Evolutionary conservation across 2,113 vertebrate genomes (phyloP).

Genomic region (Trogon melanurus): DNA sequence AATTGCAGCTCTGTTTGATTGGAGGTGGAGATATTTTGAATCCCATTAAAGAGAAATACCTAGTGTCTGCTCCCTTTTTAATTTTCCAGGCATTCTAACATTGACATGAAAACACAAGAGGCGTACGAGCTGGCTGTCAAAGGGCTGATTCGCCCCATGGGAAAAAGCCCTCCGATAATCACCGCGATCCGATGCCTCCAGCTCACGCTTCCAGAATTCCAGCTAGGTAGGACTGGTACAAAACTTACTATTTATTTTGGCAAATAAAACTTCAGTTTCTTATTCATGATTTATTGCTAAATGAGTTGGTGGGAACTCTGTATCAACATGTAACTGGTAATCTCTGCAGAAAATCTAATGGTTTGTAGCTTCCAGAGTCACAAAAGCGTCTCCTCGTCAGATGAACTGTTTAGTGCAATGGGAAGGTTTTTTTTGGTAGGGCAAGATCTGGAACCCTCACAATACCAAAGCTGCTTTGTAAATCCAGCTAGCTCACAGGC

Average conservation of each 20-base stretch:
- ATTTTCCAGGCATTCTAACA: constrained; percentile 82
- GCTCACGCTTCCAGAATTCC: constrained; percentile 88
- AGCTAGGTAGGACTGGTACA: constrained; percentile 81
- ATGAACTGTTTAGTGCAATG: not conserved
- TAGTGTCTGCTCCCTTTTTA: not conserved
- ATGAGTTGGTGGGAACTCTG: not conserved
- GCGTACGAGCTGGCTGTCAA: constrained; percentile 91
- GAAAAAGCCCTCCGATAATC: constrained; percentile 86
- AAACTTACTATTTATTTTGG: not conserved
- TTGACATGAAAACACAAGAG: constrained; percentile 89
- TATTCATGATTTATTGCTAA: not conserved
- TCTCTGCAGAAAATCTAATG: not conserved
- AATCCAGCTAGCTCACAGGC: not conserved
- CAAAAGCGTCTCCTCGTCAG: not conserved
- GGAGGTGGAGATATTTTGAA: not conserved
- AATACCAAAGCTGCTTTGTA: not conserved
- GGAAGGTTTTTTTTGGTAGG: not conserved
- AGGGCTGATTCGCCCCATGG: constrained; percentile 86
- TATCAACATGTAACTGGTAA: not conserved
- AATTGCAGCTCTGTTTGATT: not conserved
- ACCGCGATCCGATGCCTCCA: constrained; percentile 83
- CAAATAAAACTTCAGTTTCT: not conserved
- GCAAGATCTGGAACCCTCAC: not conserved
- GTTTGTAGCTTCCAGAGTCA: not conserved
- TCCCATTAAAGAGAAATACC: not conserved